These are phyloP conservation scores for Trichechus manatus DNA, from an alignment of 2,113 vertebrate genomes.

Conservation along the genomic window DNA sequence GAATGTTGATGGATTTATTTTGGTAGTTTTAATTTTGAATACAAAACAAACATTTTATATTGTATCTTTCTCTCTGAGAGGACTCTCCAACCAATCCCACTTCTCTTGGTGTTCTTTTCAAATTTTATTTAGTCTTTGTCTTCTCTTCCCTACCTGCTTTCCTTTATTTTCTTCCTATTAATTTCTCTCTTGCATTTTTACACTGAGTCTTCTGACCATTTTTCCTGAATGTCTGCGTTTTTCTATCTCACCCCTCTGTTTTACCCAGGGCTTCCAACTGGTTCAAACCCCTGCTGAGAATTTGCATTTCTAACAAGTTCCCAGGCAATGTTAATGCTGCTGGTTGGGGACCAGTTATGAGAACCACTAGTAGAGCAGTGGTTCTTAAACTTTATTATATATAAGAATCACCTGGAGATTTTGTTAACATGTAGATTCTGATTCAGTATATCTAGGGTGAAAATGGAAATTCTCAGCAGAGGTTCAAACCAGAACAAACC, in stretches of 20 bases:
- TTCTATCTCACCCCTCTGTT: not conserved
- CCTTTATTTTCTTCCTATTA: not conserved
- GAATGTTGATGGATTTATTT: conserved; percentile 2
- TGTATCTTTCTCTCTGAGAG: not conserved
- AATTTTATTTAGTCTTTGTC: not conserved
- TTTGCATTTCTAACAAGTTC: too few species aligned
- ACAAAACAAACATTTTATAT: conserved; percentile 1
- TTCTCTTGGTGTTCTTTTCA: not conserved
- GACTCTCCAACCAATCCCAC: not conserved
- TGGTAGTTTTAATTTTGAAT: conserved; percentile 41
- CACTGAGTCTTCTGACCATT: not conserved
- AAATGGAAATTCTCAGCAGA: too few species aligned
- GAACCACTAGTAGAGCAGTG: too few species aligned
- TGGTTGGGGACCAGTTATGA: too few species aligned
- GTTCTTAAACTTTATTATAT: too few species aligned
- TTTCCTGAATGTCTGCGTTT: not conserved
- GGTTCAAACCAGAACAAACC: too few species aligned
- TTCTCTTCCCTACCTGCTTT: not conserved
- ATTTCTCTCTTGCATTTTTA: not conserved
- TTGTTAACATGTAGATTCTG: too few species aligned
- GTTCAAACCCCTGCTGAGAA: too few species aligned
- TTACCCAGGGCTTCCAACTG: not conserved
- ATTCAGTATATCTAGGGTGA: too few species aligned
- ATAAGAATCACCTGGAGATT: too few species aligned
- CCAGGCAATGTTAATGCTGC: too few species aligned